Evolutionary conservation across 2,797 vertebrate species (phyloP), one percentile per base, ranked within the genome.

Genomic region (Enteromius viviparus): DNA sequence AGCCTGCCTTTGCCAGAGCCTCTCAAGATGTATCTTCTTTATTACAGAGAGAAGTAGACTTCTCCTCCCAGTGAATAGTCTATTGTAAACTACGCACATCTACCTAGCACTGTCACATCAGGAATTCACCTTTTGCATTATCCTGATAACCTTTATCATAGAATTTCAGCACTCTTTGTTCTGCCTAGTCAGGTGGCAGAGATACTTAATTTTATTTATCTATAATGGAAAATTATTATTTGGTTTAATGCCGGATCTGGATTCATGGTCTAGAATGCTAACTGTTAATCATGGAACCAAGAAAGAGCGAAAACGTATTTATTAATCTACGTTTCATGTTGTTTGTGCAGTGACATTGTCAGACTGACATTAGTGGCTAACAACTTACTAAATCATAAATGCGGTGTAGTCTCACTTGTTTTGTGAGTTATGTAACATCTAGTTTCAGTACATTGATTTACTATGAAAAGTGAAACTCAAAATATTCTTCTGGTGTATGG

Each of bases 21-120:
- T 17, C 93, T 97, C 87, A 97, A 97, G 86, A 95, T 93, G 90
- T 97, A 96, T 89, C 91, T 97, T 90, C 94, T 97, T 62, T 96
- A 97, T 91, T 96, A 96, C 90, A 93, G 96, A 87, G 96, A 97
- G 82, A 96, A 97, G 87, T 97, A 93, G 92, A 40, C 19, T 34
- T 53, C 17, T 74, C 49, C 19, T 58, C 58, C 14, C 51, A 17
- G 51, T 40, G 72, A 53, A 62, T 40, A 32, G 66, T 76, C 47
- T 76, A 19, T 65, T n/a, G 77, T 51, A 49, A 47, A 82, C 80
- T 71, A 51, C 70, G 12, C 72, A 74, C 10, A 80, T 65, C 62
- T 80, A 51, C 64, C 53, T 69, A 80, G 17, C 62, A 80, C 78
- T 40, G 69, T 72, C 53, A 77, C 47, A n/a, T 51, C n/a, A 53